Percentiles rank a stretch among this genome's conserved stretches.
phyloP scores from a whole-genome alignment of 2,797 vertebrate genomes.

The Lithobates sylvaticus region DNA sequence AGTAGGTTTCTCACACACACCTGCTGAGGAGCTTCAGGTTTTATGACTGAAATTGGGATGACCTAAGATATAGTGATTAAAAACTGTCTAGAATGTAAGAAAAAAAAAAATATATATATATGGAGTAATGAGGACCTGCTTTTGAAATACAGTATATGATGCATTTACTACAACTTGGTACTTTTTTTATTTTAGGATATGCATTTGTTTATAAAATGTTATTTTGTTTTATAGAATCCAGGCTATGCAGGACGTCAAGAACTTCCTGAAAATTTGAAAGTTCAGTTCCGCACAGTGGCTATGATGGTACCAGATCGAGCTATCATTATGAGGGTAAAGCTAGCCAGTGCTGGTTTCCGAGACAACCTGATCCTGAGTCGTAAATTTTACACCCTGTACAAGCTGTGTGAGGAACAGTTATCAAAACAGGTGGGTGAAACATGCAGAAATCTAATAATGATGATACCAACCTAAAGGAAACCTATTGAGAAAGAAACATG shows the following conservation, averaged over 20 bases:
- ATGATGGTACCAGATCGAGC: slow-evolving; percentile 90
- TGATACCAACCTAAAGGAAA: no score
- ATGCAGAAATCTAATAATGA: background rate
- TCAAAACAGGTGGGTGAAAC: slow-evolving; percentile 81
- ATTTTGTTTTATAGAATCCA: slow-evolving; percentile 74
- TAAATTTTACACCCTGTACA: slow-evolving; percentile 88
- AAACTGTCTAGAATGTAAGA: no score
- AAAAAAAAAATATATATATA: no score
- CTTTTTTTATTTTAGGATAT: background rate
- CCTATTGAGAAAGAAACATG: background rate
- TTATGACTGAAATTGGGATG: no score
- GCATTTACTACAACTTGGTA: background rate
- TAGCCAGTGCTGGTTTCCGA: slow-evolving; percentile 86
- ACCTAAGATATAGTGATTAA: no score
- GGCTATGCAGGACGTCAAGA: slow-evolving; percentile 89
- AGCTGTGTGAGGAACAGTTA: slow-evolving; percentile 88
- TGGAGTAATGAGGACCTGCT: no score
- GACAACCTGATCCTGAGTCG: slow-evolving; percentile 85
- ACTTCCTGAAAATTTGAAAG: slow-evolving; percentile 87
- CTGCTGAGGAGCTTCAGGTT: no score
- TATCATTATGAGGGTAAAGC: slow-evolving; percentile 89
- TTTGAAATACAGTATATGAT: background rate
- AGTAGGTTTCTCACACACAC: no score
- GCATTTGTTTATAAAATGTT: background rate
- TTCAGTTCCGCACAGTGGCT: slow-evolving; percentile 86